Percentiles rank a stretch among this genome's conserved stretches.
Conservation (phyloP, 1,140 invertebrate genomes). For the Antheraea mylitta region DNA sequence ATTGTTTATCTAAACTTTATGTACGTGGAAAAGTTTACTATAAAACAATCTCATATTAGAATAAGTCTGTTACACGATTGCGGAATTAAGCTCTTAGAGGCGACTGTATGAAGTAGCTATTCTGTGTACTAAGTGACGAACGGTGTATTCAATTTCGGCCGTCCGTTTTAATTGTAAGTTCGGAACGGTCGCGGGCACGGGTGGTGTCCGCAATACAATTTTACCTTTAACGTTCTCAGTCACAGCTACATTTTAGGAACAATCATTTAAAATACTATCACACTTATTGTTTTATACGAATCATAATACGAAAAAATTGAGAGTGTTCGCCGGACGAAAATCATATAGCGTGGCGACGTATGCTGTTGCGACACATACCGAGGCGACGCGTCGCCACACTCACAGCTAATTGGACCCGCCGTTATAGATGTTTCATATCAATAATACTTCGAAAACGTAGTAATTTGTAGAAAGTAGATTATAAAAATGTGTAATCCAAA, state of each 20-base stretch:
- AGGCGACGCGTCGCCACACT: too few relatives aligned
- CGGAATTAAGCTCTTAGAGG: conserved; percentile 6
- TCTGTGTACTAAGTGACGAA: conserved; percentile 72
- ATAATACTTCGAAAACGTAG: too few relatives aligned
- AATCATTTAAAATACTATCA: conserved; percentile 15
- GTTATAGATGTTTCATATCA: too few relatives aligned
- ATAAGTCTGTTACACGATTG: neutral
- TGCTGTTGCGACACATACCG: too few relatives aligned
- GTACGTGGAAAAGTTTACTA: neutral
- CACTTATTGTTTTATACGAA: neutral
- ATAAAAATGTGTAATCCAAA: too few relatives aligned
- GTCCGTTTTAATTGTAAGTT: conserved; percentile 80
- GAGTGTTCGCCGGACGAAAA: too few relatives aligned
- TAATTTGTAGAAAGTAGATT: too few relatives aligned
- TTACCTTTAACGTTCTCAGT: conserved; percentile 42
- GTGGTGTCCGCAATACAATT: conserved; percentile 56
- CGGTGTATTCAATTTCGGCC: conserved; percentile 75
- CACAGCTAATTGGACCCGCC: too few relatives aligned
- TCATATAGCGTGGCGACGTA: too few relatives aligned
- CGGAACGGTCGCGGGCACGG: conserved; percentile 29
- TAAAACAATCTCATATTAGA: neutral
- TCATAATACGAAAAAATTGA: too few relatives aligned
- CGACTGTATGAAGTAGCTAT: conserved; percentile 12
- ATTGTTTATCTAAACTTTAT: neutral
- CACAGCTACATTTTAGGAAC: conserved; percentile 16